Evolutionary conservation across 2,113 vertebrate genomes (phyloP).

Genomic region (Hypocryptadius cinnamomeus): DNA sequence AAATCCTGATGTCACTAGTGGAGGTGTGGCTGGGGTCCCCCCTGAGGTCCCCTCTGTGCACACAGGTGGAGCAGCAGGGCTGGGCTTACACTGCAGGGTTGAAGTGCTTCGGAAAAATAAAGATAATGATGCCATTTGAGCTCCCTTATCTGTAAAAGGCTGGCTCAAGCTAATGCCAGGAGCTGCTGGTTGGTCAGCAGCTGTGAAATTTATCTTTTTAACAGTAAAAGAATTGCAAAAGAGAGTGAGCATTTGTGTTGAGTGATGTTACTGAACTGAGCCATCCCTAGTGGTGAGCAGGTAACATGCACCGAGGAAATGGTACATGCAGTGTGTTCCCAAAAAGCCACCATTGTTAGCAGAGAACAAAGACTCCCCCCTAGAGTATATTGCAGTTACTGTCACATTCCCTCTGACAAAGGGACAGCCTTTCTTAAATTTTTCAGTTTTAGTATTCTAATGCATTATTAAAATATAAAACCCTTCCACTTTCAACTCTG

Average conservation of each 20-base stretch:
- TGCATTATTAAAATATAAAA: conserved; percentile 42
- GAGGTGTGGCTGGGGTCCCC: not conserved
- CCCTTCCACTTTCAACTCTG: not conserved
- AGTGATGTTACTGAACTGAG: not conserved
- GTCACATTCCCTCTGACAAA: conserved; percentile 25
- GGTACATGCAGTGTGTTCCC: not conserved
- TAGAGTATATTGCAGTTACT: conserved; percentile 35
- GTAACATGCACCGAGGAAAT: not conserved
- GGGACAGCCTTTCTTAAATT: conserved; percentile 36
- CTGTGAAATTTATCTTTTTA: not conserved
- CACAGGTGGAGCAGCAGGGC: not conserved
- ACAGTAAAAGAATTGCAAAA: not conserved
- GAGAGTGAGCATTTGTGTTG: not conserved
- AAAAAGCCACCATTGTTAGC: not conserved
- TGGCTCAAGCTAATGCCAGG: not conserved
- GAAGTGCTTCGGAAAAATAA: not conserved
- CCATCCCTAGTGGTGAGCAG: not conserved
- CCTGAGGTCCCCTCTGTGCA: not conserved
- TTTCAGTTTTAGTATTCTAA: conserved; percentile 33
- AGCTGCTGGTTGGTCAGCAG: not conserved
- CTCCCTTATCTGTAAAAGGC: not conserved
- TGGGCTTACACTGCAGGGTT: not conserved
- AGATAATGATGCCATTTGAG: not conserved
- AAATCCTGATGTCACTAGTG: not conserved
- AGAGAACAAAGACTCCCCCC: conserved; percentile 41